These are phyloP conservation scores for Cybosia mesomella DNA, from an alignment of 2,888 invertebrate species.

Conservation along the genomic window DNA sequence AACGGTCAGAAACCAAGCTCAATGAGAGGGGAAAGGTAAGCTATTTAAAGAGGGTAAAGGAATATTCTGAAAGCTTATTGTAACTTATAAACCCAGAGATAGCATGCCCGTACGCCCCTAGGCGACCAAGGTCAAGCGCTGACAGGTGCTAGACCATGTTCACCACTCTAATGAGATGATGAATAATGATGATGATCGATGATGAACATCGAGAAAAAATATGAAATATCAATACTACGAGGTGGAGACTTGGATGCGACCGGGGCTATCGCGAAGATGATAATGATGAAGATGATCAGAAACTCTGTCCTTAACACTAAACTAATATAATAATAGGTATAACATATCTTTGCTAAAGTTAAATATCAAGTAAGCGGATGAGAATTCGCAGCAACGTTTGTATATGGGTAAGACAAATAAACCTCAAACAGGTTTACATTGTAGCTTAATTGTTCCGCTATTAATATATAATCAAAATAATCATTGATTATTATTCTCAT, in stretches of 20 bases:
- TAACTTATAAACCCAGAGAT: no score
- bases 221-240: no score
- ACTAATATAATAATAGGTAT: no score
- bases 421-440: constrained; percentile 36
- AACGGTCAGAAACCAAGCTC: no score
- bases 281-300: not conserved
- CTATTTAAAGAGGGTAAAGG: not conserved
- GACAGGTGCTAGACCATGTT: no score
- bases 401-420: constrained; percentile 14
- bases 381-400: constrained; percentile 11
- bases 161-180: no score
- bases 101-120: no score
- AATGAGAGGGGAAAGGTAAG: not conserved
- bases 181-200: no score
- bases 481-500: not conserved
- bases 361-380: constrained; percentile 3
- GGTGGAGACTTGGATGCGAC: no score
- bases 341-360: not conserved
- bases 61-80: not conserved
- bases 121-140: no score
- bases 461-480: constrained; percentile 31
- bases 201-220: no score
- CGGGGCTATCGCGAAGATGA: no score
- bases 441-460: constrained; percentile 34
- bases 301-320: not conserved